These are phyloP conservation scores for Aricia agestis DNA, from an alignment of 1,140 invertebrate genomes.

Conservation along the genomic window DNA sequence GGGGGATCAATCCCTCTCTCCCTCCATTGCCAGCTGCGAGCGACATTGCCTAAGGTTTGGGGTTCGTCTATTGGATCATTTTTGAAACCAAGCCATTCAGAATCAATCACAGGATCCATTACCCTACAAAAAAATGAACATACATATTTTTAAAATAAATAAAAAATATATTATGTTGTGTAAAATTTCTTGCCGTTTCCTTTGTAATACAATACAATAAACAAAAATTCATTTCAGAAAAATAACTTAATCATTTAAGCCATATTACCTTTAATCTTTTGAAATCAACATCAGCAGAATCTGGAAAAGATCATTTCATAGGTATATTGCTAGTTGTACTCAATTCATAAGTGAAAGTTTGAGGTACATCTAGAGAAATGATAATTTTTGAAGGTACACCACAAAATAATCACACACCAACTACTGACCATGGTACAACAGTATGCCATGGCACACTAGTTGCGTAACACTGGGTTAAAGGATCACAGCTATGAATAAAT, in stretches of 20 bases:
- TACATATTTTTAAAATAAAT: neutral
- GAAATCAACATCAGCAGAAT: neutral
- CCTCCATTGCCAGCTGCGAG: conserved; percentile 62
- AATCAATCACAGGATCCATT: conserved; percentile 63
- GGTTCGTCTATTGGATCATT: conserved; percentile 56
- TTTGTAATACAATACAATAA: neutral
- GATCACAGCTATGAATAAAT: too few relatives aligned
- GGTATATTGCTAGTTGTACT: too few relatives aligned
- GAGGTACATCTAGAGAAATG: too few relatives aligned
- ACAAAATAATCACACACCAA: too few relatives aligned
- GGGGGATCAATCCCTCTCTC: conserved; percentile 55
- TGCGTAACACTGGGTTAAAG: too few relatives aligned
- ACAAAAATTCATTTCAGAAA: neutral
- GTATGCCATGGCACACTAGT: too few relatives aligned
- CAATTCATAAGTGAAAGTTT: too few relatives aligned
- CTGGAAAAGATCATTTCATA: neutral
- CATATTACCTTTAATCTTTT: neutral
- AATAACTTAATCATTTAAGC: neutral
- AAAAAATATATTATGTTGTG: neutral
- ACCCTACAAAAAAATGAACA: conserved; percentile 31
- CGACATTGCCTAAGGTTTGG: conserved; percentile 52
- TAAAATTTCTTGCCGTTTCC: neutral
- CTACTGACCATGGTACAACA: too few relatives aligned
- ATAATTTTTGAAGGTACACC: too few relatives aligned
- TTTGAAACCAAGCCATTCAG: conserved; percentile 60